Evolutionary conservation across 2,888 invertebrate species (phyloP).

Genomic region (Gonocerus acuteangulatus): DNA sequence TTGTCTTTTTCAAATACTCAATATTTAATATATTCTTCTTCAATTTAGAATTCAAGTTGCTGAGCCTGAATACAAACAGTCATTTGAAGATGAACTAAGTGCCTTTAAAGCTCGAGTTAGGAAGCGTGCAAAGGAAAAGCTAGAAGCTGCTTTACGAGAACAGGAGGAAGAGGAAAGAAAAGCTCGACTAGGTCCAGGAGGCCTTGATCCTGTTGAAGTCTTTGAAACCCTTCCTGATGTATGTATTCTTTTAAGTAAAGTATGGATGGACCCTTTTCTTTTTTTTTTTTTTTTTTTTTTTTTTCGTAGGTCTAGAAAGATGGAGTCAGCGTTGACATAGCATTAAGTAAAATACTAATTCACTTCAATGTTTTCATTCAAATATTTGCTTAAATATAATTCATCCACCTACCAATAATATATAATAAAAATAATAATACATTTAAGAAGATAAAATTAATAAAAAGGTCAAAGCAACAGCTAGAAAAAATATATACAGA

Average conservation of each 20-base stretch:
- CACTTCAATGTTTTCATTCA: too few species aligned
- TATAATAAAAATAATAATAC: too few species aligned
- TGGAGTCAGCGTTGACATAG: too few species aligned
- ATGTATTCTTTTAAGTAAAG: slow-evolving; percentile 37
- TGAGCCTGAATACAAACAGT: slow-evolving; percentile 84
- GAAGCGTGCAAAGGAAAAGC: slow-evolving; percentile 72
- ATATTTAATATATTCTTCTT: neutral
- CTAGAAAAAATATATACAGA: too few species aligned
- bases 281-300: neutral
- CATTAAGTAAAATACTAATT: too few species aligned
- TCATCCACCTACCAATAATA: too few species aligned
- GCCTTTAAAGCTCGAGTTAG: slow-evolving; percentile 82
- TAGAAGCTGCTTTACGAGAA: slow-evolving; percentile 77
- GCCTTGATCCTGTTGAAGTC: slow-evolving; percentile 94
- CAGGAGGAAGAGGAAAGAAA: slow-evolving; percentile 78
- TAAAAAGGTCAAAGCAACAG: too few species aligned
- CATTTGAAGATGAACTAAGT: slow-evolving; percentile 85
- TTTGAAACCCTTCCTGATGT: slow-evolving; percentile 88
- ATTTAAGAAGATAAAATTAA: too few species aligned
- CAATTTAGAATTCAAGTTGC: slow-evolving; percentile 87
- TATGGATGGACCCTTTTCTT: neutral
- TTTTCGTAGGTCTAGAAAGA: too few species aligned
- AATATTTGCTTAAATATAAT: too few species aligned
- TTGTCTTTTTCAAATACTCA: neutral
- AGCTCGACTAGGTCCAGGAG: slow-evolving; percentile 90